Base-by-base conservation (phyloP, 2,888 invertebrate species). In the Rotaria sp. region DNA sequence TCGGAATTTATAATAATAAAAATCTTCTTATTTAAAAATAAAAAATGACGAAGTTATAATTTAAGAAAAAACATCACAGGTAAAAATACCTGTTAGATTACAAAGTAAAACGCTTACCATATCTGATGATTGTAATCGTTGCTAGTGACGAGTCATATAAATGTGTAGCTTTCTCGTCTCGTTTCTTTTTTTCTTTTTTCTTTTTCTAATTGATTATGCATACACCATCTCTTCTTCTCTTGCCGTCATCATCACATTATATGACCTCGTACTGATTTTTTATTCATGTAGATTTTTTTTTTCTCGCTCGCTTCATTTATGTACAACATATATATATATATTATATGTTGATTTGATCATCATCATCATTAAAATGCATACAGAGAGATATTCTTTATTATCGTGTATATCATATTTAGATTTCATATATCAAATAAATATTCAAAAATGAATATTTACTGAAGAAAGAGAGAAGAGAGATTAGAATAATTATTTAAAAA, bases 271-370 rank as follows among this genome's bases (percentile, higher is more conserved):
- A 45, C n/a, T 45, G 80, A 80, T 80, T 80, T 80, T 80, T 80
- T 80, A 80, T 80, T 80, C 80, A 80, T 80, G 80, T 80, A 80
- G 45, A 80, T 80, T 80, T 80, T n/a, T 30, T n/a, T 80, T 80
- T n/a, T 45, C 80, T 45, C n/a, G 45, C 45, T 45, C 45, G 67
- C 35, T 67, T 67, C 67, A 67, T 67, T 67, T 67, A 67, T 67
- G 67, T 67, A 35, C 67, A 35, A 67, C 67, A 67, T 67, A 5
- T 35, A 67, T 67, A 5, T 35, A 67, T 67, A 67, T 67, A 67
- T 67, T 67, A 35, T 67, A 67, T 30, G 67, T 35, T 67, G 67
- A 67, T 67, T 67, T 35, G 67, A 67, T 67, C 67, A 13, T 67
- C 35, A 67, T 67, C 7, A 35, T 35, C 4, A 67, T 35, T 15